phyloP scores from a whole-genome alignment of 35 echinoderm and acorn worm genomes.

The Acanthaster planci region DNA sequence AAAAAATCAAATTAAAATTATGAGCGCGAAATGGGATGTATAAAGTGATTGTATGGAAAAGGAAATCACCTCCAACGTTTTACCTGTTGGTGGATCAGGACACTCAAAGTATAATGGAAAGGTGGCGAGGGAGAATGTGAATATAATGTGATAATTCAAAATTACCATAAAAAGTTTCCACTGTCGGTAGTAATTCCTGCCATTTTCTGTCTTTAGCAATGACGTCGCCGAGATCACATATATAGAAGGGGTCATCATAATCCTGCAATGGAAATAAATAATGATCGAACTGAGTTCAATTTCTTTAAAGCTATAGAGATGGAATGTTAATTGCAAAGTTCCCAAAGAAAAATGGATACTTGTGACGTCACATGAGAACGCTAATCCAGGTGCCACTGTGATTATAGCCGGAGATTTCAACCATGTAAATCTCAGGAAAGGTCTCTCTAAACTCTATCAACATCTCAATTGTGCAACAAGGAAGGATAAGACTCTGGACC shows the following conservation, averaged over 20 bases:
- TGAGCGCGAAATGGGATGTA: background rate
- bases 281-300: too few relatives aligned
- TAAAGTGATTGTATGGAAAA: background rate
- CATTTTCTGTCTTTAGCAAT: conserved; percentile 17
- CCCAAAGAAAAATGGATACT: too few relatives aligned
- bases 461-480: background rate
- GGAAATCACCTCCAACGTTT: background rate
- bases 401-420: conserved; percentile 40
- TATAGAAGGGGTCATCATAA: conserved; percentile 32
- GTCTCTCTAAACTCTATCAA: background rate
- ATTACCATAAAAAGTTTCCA: conserved; percentile 40
- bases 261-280: conserved; percentile 13
- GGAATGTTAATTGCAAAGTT: too few relatives aligned
- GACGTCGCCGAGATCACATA: background rate
- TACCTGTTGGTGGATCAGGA: background rate
- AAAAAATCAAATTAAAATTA: background rate
- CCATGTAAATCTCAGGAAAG: conserved; percentile 26
- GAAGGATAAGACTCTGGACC: background rate
- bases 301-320: too few relatives aligned
- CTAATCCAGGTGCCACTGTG: background rate
- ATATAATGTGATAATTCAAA: background rate
- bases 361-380: conserved; percentile 22
- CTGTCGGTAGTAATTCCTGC: background rate
- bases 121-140: background rate
- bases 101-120: background rate